Base-by-base conservation (phyloP, 2,113 vertebrate genomes). In the Zosterops borbonicus region DNA sequence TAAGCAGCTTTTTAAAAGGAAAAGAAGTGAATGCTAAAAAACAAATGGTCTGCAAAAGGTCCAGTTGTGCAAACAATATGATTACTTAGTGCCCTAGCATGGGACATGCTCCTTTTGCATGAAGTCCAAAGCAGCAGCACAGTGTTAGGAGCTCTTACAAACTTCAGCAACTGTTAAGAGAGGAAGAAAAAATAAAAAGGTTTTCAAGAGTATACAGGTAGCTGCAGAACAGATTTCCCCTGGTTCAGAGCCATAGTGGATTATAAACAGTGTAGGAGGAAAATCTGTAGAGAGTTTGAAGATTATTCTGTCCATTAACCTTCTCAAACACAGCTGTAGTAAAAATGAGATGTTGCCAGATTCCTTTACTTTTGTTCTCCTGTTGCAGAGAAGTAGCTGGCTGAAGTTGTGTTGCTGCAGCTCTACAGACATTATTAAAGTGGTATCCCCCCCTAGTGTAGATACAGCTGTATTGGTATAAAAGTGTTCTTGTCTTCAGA, bases 391-490 rank as follows among this genome's bases (percentile, higher is more conserved):
- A 78, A 21, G 41, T 64, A 10, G 46, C 52, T 60, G 42, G 39
- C 50, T 74, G 50, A 52, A 64, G 56, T 58, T 62, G 46, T 52
- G 33, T 68, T 64, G 64, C 67, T 90, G 60, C 62, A 83, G 58
- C 56, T 90, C 19, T 56, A 4, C 22, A 49, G 70, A 4, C 73
- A 96, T 96, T 94, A 79, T 29, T 97, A 87, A 93, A 96, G 73
- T 94, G 83, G 64, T 89, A 93, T 95, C 92, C 24, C 95, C 93
- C 90, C 56, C 95, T 96, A 96, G 95, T 79, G 95, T 97, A 83
- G 86, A 35, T 84, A 77, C 37, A 90, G 79, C 76, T 95, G 88
- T 65, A 96, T 41, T 94, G 93, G n/a, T 84, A 17, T 29, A 29
- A 42, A 80, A 92, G 21, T 46, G 27, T 39, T 91, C 1, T 0